Evolutionary conservation across 2,888 invertebrate species (phyloP), one percentile per base, ranked within the genome.

Genomic region (Abscondita cerata): DNA sequence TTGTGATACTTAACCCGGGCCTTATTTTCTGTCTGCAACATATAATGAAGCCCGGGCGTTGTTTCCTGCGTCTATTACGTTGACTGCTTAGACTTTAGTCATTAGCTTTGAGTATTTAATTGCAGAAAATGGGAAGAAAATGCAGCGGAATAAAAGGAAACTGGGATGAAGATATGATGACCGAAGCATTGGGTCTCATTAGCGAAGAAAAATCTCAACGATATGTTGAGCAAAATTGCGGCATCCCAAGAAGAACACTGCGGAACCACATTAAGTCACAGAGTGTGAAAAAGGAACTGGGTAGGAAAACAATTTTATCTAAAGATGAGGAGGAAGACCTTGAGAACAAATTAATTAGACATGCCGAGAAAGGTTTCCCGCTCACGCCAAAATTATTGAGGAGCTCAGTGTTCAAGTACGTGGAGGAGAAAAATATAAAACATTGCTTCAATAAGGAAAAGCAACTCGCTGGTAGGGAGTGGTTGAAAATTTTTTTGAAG

Each of bases 401-500:
- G 2, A 18, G 40, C 18, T 40, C 19, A 5, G 52, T 52, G 2
- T 53, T 11, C 19, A 44, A 44, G 31, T 53, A 33, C 12, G 16
- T 41, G 1, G 31, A 31, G 11, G 13, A 41, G 33, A 25, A 15
- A 18, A 44, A 44, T 44, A n/a, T n/a, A n/a, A 33, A 44, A 31
- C 20, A 15, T 4, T 31, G 33, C 6, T 53, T 53, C 15, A 53
- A 53, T 15, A 33, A 20, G 44, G 13, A 13, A 44, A 41, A 15
- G 8, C 41, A 53, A 12, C 2, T 53, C 20, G 44, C 44, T 31
- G 53, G 31, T 5, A 41, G 16, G 13, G 53, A 53, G 6, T 53
- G 44, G 44, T 41, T 15, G 5, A 20, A 36, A 44, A 4, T 16
- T 16, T 41, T 41, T 53, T 6, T 69, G 25, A 59, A 62, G 20